Base-by-base conservation (phyloP, 2,797 vertebrate species). In the Crenuchus spilurus region DNA sequence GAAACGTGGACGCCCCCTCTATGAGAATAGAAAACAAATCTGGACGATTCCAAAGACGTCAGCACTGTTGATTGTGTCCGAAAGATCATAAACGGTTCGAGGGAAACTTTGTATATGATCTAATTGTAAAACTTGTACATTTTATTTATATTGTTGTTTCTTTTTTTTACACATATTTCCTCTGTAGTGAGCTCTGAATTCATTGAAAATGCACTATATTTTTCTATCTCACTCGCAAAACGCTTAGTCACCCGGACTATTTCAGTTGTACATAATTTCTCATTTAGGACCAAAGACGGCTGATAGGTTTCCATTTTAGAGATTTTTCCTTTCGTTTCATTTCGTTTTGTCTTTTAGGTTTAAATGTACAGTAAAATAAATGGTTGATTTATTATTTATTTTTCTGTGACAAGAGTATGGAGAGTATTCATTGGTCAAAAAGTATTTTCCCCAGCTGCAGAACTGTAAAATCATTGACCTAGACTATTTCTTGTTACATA, bases 201-300 rank as follows among this genome's bases (percentile, higher is more conserved):
- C 95, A 94, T 97, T 95, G 91, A 96, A 97, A 97, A 98, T 99
- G 96, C 97, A 98, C 96, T 98, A 97, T 99, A 99, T 98, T 98
- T 99, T 99, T 98, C 95, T 99, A 99, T 98, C 94, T 97, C 90
- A 91, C 92, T 94, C 90, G 87, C 95, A 5, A 96, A 94, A 97
- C 91, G 90, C 91, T 95, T 95, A 94, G 89, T 94, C 92, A 91
- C 94, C 92, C 93, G 92, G 93, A 92, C 94, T 93, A 94, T 94
- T 96, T 97, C 94, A 94, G 95, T 96, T 96, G 94, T 95, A 95
- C 94, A 97, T 95, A 93, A 88, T 94, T 95, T 93, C 95, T 96
- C 95, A 96, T 97, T 96, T 98, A 98, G 96, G 96, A 98, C 96
- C 97, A 98, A 99, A 98, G 96, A 98, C 94, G 92, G 94, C 90